Conservation (phyloP, 1,140 invertebrate genomes). For the Bombus sibiricus region DNA sequence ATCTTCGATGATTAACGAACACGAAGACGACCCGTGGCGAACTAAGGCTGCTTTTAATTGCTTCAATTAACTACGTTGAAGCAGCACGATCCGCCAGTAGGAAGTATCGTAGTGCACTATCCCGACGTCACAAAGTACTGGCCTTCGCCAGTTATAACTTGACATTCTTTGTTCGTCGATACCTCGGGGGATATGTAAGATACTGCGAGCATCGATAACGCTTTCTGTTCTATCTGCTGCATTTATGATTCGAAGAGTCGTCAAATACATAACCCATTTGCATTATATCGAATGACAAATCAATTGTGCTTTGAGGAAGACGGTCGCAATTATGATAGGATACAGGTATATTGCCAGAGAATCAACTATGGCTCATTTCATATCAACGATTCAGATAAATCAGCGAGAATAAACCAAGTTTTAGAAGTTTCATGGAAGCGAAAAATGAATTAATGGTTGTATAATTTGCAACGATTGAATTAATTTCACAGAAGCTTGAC, state of each 20-base stretch:
- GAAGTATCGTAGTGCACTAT: slow-evolving; percentile 17
- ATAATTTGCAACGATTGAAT: neutral
- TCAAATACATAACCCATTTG: neutral
- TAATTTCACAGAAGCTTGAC: neutral
- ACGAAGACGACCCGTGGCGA: slow-evolving; percentile 50
- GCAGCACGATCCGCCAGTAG: slow-evolving; percentile 22
- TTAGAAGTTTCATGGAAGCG: neutral
- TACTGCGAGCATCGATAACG: neutral
- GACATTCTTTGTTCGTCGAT: slow-evolving; percentile 6
- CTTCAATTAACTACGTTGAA: slow-evolving; percentile 65
- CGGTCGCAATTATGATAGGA: neutral
- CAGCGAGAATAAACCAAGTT: neutral
- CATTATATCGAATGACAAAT: slow-evolving; percentile 3
- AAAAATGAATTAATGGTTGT: neutral
- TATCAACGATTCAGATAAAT: neutral
- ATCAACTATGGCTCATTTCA: neutral
- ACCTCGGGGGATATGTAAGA: too few relatives aligned
- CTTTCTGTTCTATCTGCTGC: neutral
- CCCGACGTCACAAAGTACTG: slow-evolving; percentile 24
- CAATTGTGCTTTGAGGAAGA: slow-evolving; percentile 2
- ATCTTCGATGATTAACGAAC: slow-evolving; percentile 66
- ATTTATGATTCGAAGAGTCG: neutral
- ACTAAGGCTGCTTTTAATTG: slow-evolving; percentile 70
- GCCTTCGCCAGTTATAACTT: slow-evolving; percentile 21
- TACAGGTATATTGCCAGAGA: neutral